phyloP scores from a whole-genome alignment of 2,797 vertebrate species.

The Champsocephalus gunnari region DNA sequence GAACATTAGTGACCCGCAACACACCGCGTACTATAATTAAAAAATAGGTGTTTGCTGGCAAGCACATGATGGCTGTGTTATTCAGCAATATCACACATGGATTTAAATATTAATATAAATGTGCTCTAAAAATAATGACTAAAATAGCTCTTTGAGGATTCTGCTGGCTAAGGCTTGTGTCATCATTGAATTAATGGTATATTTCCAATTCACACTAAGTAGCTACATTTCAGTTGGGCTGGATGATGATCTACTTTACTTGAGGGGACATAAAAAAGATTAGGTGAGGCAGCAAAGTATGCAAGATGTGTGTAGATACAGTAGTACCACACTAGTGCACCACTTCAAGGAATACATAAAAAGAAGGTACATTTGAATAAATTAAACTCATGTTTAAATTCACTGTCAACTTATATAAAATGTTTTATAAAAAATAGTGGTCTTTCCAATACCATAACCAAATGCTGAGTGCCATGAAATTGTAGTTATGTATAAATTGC shows the following conservation, averaged over 20 bases:
- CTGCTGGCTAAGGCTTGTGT: neutral
- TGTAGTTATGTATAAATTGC: neutral
- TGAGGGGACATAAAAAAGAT: neutral
- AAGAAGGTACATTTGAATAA: neutral
- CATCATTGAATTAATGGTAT: constrained; percentile 14
- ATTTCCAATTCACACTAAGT: constrained; percentile 25
- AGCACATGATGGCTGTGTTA: neutral
- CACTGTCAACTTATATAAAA: neutral
- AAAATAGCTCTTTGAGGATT: constrained; percentile 14
- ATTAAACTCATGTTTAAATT: neutral
- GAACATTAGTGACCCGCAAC: constrained; percentile 13
- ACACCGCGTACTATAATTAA: constrained; percentile 10
- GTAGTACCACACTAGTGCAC: neutral
- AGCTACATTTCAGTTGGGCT: neutral
- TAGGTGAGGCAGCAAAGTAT: neutral
- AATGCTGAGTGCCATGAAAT: neutral
- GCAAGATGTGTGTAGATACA: neutral
- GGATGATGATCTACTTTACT: constrained; percentile 3
- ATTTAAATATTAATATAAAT: constrained; percentile 30
- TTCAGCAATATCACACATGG: constrained; percentile 12
- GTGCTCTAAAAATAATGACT: constrained; percentile 21
- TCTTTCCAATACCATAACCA: neutral
- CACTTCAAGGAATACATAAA: neutral
- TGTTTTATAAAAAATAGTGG: neutral
- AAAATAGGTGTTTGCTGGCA: constrained; percentile 3